Conservation (phyloP, 30 jellyfish, hydroid and myxozoan species). For the Aurelia sp. region DNA sequence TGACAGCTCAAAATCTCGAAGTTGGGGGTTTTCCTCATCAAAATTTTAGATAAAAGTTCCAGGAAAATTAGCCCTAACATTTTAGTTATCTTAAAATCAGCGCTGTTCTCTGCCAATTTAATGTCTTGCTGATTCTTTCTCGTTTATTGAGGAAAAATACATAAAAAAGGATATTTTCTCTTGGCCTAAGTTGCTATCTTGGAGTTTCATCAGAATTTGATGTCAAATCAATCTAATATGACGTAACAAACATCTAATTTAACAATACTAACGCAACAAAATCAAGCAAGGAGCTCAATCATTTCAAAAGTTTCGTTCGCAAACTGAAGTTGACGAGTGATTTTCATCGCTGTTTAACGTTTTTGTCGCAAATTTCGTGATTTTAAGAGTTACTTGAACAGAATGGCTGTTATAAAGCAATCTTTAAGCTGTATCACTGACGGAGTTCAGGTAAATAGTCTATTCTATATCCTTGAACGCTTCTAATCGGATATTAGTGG, state of each 20-base stretch:
- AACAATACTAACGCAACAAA: background rate
- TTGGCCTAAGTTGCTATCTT: too few species aligned
- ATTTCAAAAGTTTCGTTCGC: background rate
- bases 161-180: too few species aligned
- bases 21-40: too few species aligned
- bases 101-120: too few species aligned
- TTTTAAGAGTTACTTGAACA: background rate
- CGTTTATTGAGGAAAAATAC: too few species aligned
- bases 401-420: constrained; percentile 1
- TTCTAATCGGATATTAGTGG: background rate
- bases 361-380: background rate
- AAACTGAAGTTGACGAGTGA: background rate
- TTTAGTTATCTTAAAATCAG: too few species aligned
- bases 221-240: constrained; percentile 2
- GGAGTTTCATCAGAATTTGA: too few species aligned
- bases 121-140: too few species aligned
- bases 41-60: too few species aligned
- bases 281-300: background rate
- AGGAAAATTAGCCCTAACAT: too few species aligned
- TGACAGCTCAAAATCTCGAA: too few species aligned
- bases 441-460: constrained; percentile 48
- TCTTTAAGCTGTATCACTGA: constrained; percentile 20
- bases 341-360: background rate
- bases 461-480: background rate
- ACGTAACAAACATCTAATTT: constrained; percentile 29